Evolutionary conservation across 2,113 vertebrate species (phyloP).

Genomic region (Corythaeola cristata): DNA sequence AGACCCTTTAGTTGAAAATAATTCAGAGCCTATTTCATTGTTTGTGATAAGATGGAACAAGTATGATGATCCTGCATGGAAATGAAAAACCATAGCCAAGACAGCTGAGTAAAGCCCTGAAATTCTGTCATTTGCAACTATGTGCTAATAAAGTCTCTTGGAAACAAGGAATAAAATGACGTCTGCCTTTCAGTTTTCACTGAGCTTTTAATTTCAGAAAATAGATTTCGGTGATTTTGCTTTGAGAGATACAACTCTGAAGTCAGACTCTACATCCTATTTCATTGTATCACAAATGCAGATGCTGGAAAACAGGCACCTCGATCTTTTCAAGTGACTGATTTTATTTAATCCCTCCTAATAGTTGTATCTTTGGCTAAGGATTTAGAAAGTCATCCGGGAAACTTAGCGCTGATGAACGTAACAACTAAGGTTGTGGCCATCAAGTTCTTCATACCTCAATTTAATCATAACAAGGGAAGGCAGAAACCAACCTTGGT

Average conservation of each 20-base stretch:
- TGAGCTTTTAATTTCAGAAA: neutral
- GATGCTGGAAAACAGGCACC: neutral
- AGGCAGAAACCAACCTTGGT: neutral
- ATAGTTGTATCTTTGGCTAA: neutral
- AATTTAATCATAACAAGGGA: neutral
- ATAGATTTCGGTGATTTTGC: neutral
- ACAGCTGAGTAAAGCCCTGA: neutral
- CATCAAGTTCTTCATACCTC: fast-evolving
- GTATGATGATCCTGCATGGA: neutral
- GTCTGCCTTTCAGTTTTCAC: neutral
- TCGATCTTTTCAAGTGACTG: neutral
- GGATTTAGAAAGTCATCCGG: neutral
- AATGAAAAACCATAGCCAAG: neutral
- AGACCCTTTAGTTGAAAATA: neutral
- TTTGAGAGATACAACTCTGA: neutral
- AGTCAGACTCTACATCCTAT: neutral
- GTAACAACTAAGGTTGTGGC: neutral
- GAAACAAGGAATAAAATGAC: neutral
- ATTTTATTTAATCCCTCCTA: neutral
- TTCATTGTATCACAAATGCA: neutral
- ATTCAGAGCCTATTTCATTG: neutral
- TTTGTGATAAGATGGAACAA: neutral
- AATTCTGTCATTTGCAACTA: neutral
- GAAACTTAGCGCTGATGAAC: neutral
- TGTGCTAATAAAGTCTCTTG: neutral